Conservation (phyloP, 2,113 vertebrate genomes). For the Neodontobutis hainanensis region DNA sequence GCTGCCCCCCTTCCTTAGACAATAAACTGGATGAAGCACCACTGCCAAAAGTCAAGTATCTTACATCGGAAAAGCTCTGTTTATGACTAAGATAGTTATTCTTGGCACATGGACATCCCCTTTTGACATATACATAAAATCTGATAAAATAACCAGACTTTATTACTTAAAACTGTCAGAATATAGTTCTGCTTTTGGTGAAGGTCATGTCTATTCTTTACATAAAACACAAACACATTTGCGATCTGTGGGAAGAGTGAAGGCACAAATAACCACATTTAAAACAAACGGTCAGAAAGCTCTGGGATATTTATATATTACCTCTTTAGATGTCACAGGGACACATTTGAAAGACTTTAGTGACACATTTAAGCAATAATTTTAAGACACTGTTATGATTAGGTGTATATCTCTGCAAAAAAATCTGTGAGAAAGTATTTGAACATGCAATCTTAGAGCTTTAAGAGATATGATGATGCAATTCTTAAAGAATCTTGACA, state of each 20-base stretch:
- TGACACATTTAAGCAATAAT: slow-evolving; percentile 68
- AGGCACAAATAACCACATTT: slow-evolving; percentile 33
- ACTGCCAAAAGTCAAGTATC: slow-evolving; percentile 18
- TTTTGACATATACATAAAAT: slow-evolving; percentile 46
- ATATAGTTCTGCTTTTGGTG: slow-evolving; percentile 42
- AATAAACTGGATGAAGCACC: not conserved
- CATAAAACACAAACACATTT: slow-evolving; percentile 51
- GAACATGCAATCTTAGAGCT: slow-evolving; percentile 41
- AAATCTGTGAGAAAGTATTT: slow-evolving; percentile 70
- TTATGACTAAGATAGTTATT: slow-evolving; percentile 43
- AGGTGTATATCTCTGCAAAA: slow-evolving; percentile 51
- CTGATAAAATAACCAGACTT: slow-evolving; percentile 57
- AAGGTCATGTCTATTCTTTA: slow-evolving; percentile 8
- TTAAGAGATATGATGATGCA: slow-evolving; percentile 3
- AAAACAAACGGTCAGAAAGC: slow-evolving; percentile 58
- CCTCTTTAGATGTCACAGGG: slow-evolving; percentile 39
- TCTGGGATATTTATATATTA: slow-evolving; percentile 45
- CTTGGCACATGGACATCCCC: slow-evolving; percentile 56
- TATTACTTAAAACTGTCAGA: slow-evolving; percentile 46
- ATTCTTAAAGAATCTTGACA: too few relatives aligned
- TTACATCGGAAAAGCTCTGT: slow-evolving; percentile 32
- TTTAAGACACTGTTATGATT: slow-evolving; percentile 66
- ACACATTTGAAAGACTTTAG: slow-evolving; percentile 58
- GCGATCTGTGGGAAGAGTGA: slow-evolving; percentile 49
- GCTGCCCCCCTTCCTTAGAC: not conserved